phyloP scores from a whole-genome alignment of 2,113 vertebrate genomes.

The Chascanopsetta lugubris region DNA sequence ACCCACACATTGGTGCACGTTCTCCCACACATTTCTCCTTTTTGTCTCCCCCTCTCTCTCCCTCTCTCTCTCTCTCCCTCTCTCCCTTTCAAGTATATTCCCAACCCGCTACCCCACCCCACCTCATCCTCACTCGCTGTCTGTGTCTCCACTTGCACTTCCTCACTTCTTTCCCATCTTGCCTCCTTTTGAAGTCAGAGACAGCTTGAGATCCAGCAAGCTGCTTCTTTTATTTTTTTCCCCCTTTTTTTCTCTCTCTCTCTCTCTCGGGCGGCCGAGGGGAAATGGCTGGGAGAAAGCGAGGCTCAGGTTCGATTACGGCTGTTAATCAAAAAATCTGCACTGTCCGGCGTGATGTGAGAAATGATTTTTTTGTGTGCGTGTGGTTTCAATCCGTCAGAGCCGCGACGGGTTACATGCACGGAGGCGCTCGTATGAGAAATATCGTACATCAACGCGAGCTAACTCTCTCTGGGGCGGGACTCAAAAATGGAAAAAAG shows the following conservation, averaged over 20 bases:
- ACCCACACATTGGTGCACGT: no score
- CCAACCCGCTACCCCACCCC: slow-evolving; percentile 39
- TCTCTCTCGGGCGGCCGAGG: slow-evolving; percentile 67
- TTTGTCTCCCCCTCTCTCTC: slow-evolving; percentile 53
- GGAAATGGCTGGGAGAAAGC: slow-evolving; percentile 73
- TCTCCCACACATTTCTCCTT: slow-evolving; percentile 32
- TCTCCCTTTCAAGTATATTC: slow-evolving; percentile 68
- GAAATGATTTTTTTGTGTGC: slow-evolving; percentile 71
- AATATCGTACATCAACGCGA: slow-evolving; percentile 38
- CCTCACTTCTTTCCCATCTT: slow-evolving; percentile 65
- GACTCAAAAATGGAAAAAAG: slow-evolving; percentile 38
- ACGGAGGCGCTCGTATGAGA: slow-evolving; percentile 46
- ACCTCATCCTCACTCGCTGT: slow-evolving; percentile 42
- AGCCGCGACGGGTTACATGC: slow-evolving; percentile 45
- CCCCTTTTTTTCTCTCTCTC: no score
- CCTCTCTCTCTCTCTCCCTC: slow-evolving; percentile 47
- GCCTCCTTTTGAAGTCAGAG: slow-evolving; percentile 73
- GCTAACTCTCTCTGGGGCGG: slow-evolving; percentile 8
- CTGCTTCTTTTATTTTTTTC: slow-evolving; percentile 58
- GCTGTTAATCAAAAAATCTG: slow-evolving; percentile 74
- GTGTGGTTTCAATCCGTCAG: slow-evolving; percentile 67
- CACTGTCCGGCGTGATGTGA: slow-evolving; percentile 67
- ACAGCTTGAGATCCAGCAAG: slow-evolving; percentile 66
- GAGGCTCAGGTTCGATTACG: slow-evolving; percentile 73
- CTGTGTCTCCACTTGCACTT: slow-evolving; percentile 66